Evolutionary conservation across 2,888 invertebrate species (phyloP).

Genomic region (Cheilosia vernalis): DNA sequence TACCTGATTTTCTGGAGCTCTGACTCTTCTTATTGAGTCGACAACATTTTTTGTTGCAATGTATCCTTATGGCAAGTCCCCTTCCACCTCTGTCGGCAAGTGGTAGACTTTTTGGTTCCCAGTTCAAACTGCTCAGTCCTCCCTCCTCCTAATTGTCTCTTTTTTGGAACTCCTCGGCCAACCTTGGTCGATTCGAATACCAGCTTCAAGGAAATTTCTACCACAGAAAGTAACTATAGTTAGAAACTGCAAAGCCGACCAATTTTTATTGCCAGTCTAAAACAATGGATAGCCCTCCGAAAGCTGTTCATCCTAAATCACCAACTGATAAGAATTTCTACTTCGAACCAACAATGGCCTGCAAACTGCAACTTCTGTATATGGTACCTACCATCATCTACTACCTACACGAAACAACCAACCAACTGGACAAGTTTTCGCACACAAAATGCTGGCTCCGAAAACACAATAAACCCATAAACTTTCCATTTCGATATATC

Average conservation of each 20-base stretch:
- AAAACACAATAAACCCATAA: slow-evolving; percentile 73
- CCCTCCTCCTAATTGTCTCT: too few species aligned
- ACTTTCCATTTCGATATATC: slow-evolving; percentile 74
- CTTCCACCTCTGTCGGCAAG: too few species aligned
- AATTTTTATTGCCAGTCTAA: slow-evolving; percentile 34
- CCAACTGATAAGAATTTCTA: slow-evolving; percentile 56
- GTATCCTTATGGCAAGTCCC: too few species aligned
- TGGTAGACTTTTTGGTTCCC: too few species aligned
- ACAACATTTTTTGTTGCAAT: too few species aligned
- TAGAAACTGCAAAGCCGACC: background rate
- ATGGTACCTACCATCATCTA: slow-evolving; percentile 40
- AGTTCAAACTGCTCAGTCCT: too few species aligned
- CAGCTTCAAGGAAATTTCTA: too few species aligned
- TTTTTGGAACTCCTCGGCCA: too few species aligned
- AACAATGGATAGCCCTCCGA: slow-evolving; percentile 28
- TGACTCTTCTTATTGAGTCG: too few species aligned
- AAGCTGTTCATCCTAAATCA: slow-evolving; percentile 57
- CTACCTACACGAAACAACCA: background rate
- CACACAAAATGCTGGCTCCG: slow-evolving; percentile 42
- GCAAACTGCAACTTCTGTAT: slow-evolving; percentile 16
- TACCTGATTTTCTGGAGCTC: too few species aligned
- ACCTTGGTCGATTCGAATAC: too few species aligned
- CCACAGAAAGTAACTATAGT: too few species aligned
- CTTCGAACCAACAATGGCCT: slow-evolving; percentile 29
- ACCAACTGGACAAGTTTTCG: background rate